Base-by-base conservation (phyloP, 1,140 invertebrate species). In the Papilio helenus region DNA sequence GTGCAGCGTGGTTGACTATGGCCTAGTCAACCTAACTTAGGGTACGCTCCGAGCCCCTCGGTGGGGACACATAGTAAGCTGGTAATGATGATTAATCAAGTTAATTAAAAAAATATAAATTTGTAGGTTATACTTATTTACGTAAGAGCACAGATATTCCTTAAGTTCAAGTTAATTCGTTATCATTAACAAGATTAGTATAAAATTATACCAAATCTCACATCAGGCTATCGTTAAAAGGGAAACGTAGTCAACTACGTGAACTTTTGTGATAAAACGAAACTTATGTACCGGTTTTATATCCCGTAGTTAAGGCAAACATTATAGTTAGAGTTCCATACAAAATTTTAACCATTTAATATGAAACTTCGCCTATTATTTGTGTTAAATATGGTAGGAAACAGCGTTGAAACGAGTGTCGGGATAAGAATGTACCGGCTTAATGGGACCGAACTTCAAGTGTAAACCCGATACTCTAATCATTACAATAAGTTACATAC, bases 261-360 rank as follows among this genome's bases (percentile, higher is more conserved):
- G 51, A 77, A 77, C 76, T 77, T 77, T 23, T 42, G 51, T 77
- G 44, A 77, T 77, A 77, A 77, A 77, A 77, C 3, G 76, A 42
- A 77, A 77, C 55, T 77, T 77, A 77, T 42, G 55, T 55, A 34
- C 51, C 76, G 76, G 76, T 77, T 77, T 77, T 77, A 77, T 42
- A 77, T 77, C 76, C 76, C 9, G 76, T 61, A 77, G 34, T 77
- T 77, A 61, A 61, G 42, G 55, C 76, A 44, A 77, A 77, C 76
- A 77, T 77, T 77, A 77, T 77, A 77, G 76, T 77, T 77, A 61
- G 46, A 77, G 76, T 77, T 61, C 76, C 76, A 61, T 77, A 61
- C 51, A 58, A 61, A 77, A 77, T 61, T 77, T 77, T 65, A 77
- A 65, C 76, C 76, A 77, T 77, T 77, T 44, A 77, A 77, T 77